phyloP scores from a whole-genome alignment of 2,113 vertebrate species.

The Etheostoma spectabile region DNA sequence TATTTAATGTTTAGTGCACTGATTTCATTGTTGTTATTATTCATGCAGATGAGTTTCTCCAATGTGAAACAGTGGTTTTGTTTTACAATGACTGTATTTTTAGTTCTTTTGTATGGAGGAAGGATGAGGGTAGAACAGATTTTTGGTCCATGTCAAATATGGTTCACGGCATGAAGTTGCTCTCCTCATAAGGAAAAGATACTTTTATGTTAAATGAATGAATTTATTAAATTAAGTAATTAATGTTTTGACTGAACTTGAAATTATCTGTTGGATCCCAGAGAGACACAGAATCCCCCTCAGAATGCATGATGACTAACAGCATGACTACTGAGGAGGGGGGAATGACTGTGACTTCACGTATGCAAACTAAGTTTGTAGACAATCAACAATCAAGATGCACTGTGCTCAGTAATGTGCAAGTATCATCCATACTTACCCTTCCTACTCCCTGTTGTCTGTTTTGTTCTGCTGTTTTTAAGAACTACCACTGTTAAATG shows the following conservation, averaged over 20 bases:
- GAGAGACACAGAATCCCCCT: slow-evolving; percentile 34
- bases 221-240: neutral
- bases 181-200: slow-evolving; percentile 22
- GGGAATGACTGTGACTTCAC: slow-evolving; percentile 45
- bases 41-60: slow-evolving; percentile 33
- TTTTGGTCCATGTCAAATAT: slow-evolving; percentile 21
- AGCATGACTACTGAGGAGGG: slow-evolving; percentile 53
- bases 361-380: slow-evolving; percentile 41
- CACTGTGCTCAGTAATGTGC: slow-evolving; percentile 1
- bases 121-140: slow-evolving; percentile 31
- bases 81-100: slow-evolving; percentile 38
- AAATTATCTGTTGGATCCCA: slow-evolving; percentile 38
- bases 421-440: neutral
- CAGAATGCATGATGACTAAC: slow-evolving; percentile 15
- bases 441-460: slow-evolving; percentile 2
- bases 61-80: slow-evolving; percentile 53
- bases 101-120: neutral
- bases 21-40: slow-evolving; percentile 62
- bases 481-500: slow-evolving; percentile 40
- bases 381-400: slow-evolving; percentile 42
- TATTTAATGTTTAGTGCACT: slow-evolving; percentile 76
- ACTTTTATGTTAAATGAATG: slow-evolving; percentile 1
- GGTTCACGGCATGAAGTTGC: slow-evolving; percentile 49
- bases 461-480: slow-evolving; percentile 36
- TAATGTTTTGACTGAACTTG: slow-evolving; percentile 41